Base-by-base conservation (phyloP, 2,113 vertebrate species). In the Prolemur simus region DNA sequence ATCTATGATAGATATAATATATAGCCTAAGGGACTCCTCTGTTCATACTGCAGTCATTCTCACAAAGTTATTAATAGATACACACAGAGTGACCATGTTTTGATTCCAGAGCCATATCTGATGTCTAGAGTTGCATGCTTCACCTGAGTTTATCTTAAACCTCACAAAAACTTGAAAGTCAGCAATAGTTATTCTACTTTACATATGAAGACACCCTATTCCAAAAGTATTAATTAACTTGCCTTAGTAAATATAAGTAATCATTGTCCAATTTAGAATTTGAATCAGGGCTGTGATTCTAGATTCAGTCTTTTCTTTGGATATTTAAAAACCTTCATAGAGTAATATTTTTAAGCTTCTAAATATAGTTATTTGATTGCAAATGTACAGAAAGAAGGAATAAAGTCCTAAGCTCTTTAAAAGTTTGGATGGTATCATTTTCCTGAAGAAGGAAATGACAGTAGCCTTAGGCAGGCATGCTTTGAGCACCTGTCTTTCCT, bases 321-420 rank as follows among this genome's bases (percentile, higher is more conserved):
- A 18, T 71, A 14, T 76, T 95, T 54, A 15, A 74, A 58, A 78
- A 14, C 34, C 89, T 86, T 58, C 42, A 86, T 14, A 58, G 3
- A 77, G 63, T 92, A 93, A 73, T 80, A 63, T 60, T 71, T 77
- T 91, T 94, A 92, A 71, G 27, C 4, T 88, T 95, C 91, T 87
- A 87, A 94, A 80, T 92, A 80, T 84, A 95, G 83, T 87, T 69
- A 95, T 94, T 96, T 97, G 82, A 94, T 89, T 91, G 56, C 81
- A 94, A 94, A 91, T 89, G 9, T 71, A 84, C 3, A 56, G 21
- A 56, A 91, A 76, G 56, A 77, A 93, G 45, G 21, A 83, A 89
- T 88, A 39, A 93, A 58, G 52, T 73, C 86, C 37, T 89, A 74
- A 94, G 78, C 34, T 89, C 60, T 85, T 91, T 87, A 89, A 89